These are phyloP conservation scores for Littorina saxatilis DNA, from an alignment of 1,140 invertebrate species.

Conservation along the genomic window DNA sequence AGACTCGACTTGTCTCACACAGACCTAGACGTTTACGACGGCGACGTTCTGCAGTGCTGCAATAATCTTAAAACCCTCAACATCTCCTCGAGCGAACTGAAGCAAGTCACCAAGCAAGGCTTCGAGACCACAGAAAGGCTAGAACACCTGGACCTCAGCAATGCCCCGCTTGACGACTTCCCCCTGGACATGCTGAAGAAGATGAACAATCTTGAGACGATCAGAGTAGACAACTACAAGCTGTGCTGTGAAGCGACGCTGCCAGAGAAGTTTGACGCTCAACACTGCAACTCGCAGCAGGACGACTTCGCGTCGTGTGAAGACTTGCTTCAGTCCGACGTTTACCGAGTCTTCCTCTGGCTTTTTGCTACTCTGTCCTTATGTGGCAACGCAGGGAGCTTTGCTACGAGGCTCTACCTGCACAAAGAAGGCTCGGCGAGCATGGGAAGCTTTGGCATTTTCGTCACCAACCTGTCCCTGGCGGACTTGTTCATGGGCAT, in stretches of 20 bases:
- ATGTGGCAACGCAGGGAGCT: constrained; percentile 50
- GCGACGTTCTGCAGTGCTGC: constrained; percentile 29
- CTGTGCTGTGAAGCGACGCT: constrained; percentile 48
- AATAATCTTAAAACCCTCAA: constrained; percentile 4
- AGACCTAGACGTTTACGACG: constrained; percentile 33
- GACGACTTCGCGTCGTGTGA: constrained; percentile 55
- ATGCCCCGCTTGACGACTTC: not conserved
- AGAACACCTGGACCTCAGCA: not conserved
- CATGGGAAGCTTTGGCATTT: constrained; percentile 41
- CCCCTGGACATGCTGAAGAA: constrained; percentile 31
- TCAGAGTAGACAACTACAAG: constrained; percentile 42
- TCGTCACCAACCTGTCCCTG: constrained; percentile 52
- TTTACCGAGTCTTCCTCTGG: constrained; percentile 46
- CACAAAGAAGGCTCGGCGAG: not conserved
- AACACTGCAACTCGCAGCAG: constrained; percentile 18
- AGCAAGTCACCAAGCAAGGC: not conserved
- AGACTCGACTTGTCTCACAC: constrained; percentile 14
- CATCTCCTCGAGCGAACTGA: not conserved
- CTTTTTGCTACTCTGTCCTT: constrained; percentile 45
- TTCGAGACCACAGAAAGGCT: not conserved
- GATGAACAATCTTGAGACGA: constrained; percentile 9
- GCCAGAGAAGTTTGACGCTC: constrained; percentile 31
- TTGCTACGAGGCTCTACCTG: constrained; percentile 30
- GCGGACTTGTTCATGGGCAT: constrained; percentile 42
- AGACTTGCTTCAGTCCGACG: constrained; percentile 42